Evolutionary conservation across 2,888 invertebrate species (phyloP).

Genomic region (Melikaiella ostensackeni): DNA sequence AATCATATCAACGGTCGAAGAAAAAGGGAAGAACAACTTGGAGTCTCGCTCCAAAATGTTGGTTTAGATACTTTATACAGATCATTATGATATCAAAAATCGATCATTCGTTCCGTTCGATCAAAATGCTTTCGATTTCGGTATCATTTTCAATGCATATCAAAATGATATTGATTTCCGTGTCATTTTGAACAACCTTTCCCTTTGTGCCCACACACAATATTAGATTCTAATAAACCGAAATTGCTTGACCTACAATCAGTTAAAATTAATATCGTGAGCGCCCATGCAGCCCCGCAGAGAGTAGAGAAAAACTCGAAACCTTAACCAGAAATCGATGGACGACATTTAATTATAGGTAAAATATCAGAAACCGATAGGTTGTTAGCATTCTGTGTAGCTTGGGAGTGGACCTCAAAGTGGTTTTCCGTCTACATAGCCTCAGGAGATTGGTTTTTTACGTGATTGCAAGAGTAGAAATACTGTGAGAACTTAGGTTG

Average conservation of each 20-base stretch:
- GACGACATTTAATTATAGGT: constrained; percentile 37
- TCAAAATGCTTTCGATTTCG: no score
- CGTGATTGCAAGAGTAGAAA: constrained; percentile 48
- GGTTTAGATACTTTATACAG: no score
- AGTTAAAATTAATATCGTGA: constrained; percentile 16
- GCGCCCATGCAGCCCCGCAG: background rate
- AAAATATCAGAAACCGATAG: constrained; percentile 36
- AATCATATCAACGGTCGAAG: no score
- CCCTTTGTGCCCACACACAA: no score
- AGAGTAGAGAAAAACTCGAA: background rate
- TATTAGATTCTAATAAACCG: background rate
- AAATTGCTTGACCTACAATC: background rate
- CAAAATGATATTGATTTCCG: no score
- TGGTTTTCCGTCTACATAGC: constrained; percentile 18
- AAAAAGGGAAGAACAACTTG: no score
- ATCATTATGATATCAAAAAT: no score
- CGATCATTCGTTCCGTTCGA: no score
- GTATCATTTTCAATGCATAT: no score
- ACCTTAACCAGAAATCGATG: constrained; percentile 24
- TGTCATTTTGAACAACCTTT: no score
- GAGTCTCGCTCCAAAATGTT: no score
- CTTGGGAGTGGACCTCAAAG: constrained; percentile 18
- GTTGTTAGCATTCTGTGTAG: constrained; percentile 31
- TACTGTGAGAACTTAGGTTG: constrained; percentile 47
- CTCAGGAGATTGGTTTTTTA: constrained; percentile 17